A percentile compares a stretch with the other conserved stretches of the same genome.
phyloP scores from a whole-genome alignment of 2,113 vertebrate species.

The Lasiurus borealis region DNA sequence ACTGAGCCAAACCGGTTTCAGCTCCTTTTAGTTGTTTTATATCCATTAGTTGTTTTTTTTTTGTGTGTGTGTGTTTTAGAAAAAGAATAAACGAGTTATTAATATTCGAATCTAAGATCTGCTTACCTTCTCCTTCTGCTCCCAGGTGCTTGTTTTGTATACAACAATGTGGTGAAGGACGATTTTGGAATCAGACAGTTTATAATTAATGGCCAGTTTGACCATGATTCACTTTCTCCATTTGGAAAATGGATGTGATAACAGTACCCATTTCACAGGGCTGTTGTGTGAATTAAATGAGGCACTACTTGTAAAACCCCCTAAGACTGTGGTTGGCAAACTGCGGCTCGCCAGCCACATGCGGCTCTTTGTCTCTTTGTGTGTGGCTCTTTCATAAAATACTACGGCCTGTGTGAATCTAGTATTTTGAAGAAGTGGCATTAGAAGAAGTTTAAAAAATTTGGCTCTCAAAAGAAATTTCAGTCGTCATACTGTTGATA shows the following conservation, averaged over 20 bases:
- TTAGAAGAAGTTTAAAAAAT: too few species aligned
- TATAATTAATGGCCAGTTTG: not conserved
- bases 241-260: not conserved
- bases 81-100: not conserved
- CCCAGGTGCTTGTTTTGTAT: not conserved
- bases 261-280: not conserved
- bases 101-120: not conserved
- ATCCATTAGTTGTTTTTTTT: not conserved
- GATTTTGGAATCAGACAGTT: not conserved
- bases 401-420: too few species aligned
- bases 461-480: too few species aligned
- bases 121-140: not conserved
- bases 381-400: too few species aligned
- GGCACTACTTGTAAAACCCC: not conserved
- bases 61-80: not conserved
- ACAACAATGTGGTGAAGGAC: not conserved
- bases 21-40: too few species aligned
- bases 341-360: too few species aligned
- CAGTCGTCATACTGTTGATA: too few species aligned
- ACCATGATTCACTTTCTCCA: not conserved
- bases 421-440: too few species aligned
- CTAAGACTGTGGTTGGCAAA: not conserved
- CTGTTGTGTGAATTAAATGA: not conserved
- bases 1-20: too few species aligned
- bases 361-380: too few species aligned